Conservation (phyloP, 2,888 invertebrate species). For the Rotaria sp. region DNA sequence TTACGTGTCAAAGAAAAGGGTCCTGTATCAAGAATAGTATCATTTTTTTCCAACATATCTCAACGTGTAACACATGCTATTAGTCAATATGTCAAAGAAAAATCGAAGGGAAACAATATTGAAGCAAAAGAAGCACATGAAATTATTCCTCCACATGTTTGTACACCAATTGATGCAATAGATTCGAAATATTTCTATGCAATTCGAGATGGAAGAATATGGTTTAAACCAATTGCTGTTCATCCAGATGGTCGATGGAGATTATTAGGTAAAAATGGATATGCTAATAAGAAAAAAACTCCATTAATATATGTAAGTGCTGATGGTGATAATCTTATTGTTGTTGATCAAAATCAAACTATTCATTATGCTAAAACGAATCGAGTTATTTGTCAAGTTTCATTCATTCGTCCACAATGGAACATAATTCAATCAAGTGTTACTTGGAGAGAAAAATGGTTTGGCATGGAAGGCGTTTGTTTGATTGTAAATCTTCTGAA, state of each 20-base stretch:
- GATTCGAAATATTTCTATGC: conserved; percentile 8
- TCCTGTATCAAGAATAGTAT: neutral
- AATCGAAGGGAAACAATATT: no score
- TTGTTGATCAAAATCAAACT: neutral
- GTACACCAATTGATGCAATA: neutral
- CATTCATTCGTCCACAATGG: conserved; percentile 5
- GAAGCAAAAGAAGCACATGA: neutral
- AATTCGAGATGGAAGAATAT: neutral
- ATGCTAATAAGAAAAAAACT: neutral
- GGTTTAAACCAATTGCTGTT: conserved; percentile 11
- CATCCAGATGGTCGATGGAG: neutral
- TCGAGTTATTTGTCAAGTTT: neutral
- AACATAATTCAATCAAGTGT: neutral
- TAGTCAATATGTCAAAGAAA: neutral
- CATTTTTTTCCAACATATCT: neutral
- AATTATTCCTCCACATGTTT: neutral
- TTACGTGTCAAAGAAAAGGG: neutral
- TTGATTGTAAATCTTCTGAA: neutral
- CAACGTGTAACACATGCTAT: neutral
- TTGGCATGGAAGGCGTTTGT: neutral
- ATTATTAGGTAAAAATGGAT: neutral
- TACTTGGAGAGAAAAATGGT: conserved; percentile 15
- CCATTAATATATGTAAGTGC: neutral
- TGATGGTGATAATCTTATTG: conserved; percentile 6
- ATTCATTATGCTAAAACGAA: conserved; percentile 25